phyloP scores from a whole-genome alignment of 2,797 vertebrate genomes.

The Eulemur mongoz region DNA sequence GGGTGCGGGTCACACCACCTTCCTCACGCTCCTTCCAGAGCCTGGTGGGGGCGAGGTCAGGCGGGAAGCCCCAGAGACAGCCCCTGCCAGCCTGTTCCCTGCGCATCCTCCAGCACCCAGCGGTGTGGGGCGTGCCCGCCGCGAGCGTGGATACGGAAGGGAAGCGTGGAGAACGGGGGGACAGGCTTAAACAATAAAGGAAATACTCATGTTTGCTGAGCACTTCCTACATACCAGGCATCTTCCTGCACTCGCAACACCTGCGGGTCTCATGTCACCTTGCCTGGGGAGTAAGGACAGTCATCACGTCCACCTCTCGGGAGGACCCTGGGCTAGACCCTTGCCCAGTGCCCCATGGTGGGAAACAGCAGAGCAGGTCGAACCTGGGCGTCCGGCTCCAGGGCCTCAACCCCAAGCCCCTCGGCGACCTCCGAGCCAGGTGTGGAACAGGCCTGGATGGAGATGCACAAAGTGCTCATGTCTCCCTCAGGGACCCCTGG shows the following conservation, averaged over 20 bases:
- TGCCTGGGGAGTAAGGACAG: fast-evolving
- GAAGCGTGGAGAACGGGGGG: fast-evolving
- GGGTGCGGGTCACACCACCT: fast-evolving
- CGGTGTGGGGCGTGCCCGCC: fast-evolving
- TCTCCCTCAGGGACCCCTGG: not conserved
- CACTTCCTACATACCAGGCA: fast-evolving
- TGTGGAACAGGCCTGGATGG: not conserved
- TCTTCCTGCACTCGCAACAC: fast-evolving
- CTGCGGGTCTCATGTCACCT: fast-evolving
- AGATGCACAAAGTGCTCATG: fast-evolving
- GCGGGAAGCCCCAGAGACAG: not conserved
- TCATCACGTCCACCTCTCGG: fast-evolving
- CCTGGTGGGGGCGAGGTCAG: not conserved
- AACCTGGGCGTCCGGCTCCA: fast-evolving
- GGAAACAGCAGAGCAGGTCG: fast-evolving
- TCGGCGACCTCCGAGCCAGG: not conserved
- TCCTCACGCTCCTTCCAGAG: not conserved
- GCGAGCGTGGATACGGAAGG: fast-evolving
- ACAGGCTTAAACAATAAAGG: too few species aligned
- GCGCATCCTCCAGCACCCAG: fast-evolving
- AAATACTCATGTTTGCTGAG: fast-evolving
- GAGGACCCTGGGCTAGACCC: not conserved
- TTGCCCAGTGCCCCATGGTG: fast-evolving
- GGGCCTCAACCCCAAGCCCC: not conserved
- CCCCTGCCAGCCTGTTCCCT: not conserved